Evolutionary conservation across 1,140 invertebrate species (phyloP), one percentile per base, ranked within the genome.

Genomic region (Eciton burchellii): DNA sequence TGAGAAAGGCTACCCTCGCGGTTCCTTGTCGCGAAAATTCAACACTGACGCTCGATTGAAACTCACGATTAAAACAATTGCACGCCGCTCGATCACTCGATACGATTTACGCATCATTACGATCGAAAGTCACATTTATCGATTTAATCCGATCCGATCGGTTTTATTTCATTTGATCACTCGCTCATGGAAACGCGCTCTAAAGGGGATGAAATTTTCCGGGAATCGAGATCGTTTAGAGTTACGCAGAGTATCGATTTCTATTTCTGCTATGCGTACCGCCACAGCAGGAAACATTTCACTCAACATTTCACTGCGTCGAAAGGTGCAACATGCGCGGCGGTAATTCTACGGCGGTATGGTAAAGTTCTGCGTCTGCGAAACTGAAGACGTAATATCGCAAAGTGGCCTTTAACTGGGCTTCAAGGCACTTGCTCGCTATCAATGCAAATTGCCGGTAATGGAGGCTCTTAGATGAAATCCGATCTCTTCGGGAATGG

Each of bases 371-470:
- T n/a, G 43, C 56, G 56, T 56, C 21, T 47, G 2, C 4, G 73
- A 81, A 76, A 84, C 45, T 68, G 66, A 68, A 85, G 77, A 89
- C 66, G 68, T 83, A 79, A 56, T 70, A 35, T 85, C 81, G 89
- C 87, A 92, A 93, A 93, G 91, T 92, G 90, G 90, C 89, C 91
- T 83, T 91, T 91, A 90, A 84, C 88, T 91, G 81, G 90, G 88
- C 91, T 91, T 91, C 91, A 90, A 91, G 88, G 88, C 85, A 85
- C 86, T 90, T 89, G 74, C 85, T 91, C 83, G 85, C 91, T 93
- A 93, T 93, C 93, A 93, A 94, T 94, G 92, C 91, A 94, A 94
- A 93, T 94, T 92, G 91, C 86, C 88, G 87, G 90, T 94, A 94
- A 94, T 94, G 92, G 91, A 92, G 89, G 93, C 92, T 92, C 91